Evolutionary conservation across 2,113 vertebrate genomes (phyloP).

Genomic region (Eulemur macaco): DNA sequence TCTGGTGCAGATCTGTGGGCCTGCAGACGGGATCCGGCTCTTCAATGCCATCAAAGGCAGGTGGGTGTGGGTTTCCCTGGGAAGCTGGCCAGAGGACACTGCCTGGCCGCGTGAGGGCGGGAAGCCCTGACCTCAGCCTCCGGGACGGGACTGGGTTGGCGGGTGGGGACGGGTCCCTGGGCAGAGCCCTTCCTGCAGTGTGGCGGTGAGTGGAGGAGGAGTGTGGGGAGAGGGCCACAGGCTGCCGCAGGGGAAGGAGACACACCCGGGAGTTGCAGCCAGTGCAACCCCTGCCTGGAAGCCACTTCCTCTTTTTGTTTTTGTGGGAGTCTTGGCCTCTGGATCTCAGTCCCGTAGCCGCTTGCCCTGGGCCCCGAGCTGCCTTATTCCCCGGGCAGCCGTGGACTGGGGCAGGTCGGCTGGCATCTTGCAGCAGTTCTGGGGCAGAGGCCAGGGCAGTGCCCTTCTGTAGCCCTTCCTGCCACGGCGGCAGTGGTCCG

Average conservation of each 20-base stretch:
- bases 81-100: neutral
- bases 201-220: neutral
- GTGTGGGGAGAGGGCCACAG: neutral
- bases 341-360: neutral
- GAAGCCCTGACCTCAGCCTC: neutral
- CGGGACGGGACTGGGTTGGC: neutral
- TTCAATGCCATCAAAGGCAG: conserved; percentile 96
- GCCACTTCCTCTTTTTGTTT: neutral
- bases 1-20: conserved; percentile 95
- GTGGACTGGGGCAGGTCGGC: accelerated
- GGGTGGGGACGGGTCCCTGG: neutral
- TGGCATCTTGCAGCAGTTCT: accelerated
- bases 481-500: accelerated
- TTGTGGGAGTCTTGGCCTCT: neutral
- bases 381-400: neutral
- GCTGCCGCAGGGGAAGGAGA: neutral
- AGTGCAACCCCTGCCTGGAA: too few relatives aligned
- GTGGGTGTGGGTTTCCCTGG: conserved; percentile 81
- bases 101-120: neutral
- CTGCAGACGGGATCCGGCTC: conserved; percentile 95
- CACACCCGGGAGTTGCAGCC: neutral
- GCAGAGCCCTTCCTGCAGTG: neutral
- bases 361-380: neutral
- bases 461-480: neutral
- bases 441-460: too few relatives aligned